Evolutionary conservation across 2,797 vertebrate genomes (phyloP), one percentile per base, ranked within the genome.

Genomic region (Ceyx erithaca): DNA sequence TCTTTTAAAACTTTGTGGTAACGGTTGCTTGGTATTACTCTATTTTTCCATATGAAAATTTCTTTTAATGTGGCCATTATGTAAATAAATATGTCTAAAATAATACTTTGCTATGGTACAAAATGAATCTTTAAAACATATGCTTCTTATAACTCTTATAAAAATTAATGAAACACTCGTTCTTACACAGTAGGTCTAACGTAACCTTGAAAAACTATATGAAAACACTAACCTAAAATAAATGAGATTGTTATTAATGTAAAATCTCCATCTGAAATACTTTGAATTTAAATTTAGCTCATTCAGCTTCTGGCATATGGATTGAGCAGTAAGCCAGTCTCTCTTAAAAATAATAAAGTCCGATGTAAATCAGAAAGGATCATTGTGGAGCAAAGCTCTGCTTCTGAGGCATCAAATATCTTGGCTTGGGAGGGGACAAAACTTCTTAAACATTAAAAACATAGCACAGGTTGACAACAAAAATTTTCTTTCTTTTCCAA

Each of bases 101-200:
- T 88, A 58, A 79, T 87, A 87, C 82, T 95, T 89, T 43, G 37
- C 83, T 81, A 33, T 28, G 45, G 73, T 85, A 90, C 92, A 86
- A 91, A 93, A 87, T 68, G 59, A 94, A 95, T 77, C 61, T 91
- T 94, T 90, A 90, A 90, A 93, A 95, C 94, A 96, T 91, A 70
- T 95, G 92, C 87, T 96, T 96, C 80, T 79, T 93, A 93, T 95
- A 94, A 95, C 31, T 87, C 90, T 73, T 95, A 85, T 61, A 93
- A 95, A 94, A 95, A 95, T 93, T 96, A 96, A 96, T 95, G 91
- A 95, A 95, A 93, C 89, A 89, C 91, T 96, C 85, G 55, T 90
- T 95, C 55, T 87, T 78, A 93, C 12, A 52, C 37, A 81, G 48
- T 57, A 33, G 49, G 35, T 59, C 82, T 58, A 84, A 64, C 49